Conservation (phyloP, 1,140 invertebrate species). For the Theocolax elegans region DNA sequence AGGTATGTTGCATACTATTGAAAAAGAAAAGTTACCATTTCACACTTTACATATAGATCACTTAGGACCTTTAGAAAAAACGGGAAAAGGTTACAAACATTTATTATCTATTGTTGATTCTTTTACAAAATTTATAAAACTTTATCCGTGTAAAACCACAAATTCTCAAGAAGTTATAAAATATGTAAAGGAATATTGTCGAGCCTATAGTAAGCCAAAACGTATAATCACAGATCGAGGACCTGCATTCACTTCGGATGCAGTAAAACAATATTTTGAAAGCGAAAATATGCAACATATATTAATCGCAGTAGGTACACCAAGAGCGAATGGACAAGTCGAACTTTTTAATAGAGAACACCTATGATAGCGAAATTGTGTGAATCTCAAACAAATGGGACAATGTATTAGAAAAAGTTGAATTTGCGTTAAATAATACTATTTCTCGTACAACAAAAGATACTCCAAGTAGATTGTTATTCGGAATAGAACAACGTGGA, state of each 20-base stretch:
- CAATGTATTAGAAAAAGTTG: conserved; percentile 35
- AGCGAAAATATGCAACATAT: background rate
- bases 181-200: conserved; percentile 3
- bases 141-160: too few species aligned
- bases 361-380: conserved; percentile 45
- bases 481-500: too few species aligned
- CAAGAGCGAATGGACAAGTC: too few species aligned
- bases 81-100: background rate
- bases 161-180: conserved; percentile 2
- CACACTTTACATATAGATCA: too few species aligned
- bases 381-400: conserved; percentile 41
- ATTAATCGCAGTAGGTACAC: background rate
- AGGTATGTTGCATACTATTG: conserved; percentile 1
- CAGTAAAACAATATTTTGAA: background rate
- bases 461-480: too few species aligned
- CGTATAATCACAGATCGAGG: background rate
- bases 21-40: conserved; percentile 15
- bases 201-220: conserved; percentile 3
- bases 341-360: conserved; percentile 43
- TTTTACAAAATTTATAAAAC: too few species aligned
- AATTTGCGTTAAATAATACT: conserved; percentile 50
- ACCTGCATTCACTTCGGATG: background rate
- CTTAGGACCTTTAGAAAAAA: conserved; percentile 15
- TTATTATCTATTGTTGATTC: conserved; percentile 12
- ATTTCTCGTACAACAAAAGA: too few species aligned